Conservation (phyloP, 2,888 invertebrate genomes). For the Coecobrya sp. region DNA sequence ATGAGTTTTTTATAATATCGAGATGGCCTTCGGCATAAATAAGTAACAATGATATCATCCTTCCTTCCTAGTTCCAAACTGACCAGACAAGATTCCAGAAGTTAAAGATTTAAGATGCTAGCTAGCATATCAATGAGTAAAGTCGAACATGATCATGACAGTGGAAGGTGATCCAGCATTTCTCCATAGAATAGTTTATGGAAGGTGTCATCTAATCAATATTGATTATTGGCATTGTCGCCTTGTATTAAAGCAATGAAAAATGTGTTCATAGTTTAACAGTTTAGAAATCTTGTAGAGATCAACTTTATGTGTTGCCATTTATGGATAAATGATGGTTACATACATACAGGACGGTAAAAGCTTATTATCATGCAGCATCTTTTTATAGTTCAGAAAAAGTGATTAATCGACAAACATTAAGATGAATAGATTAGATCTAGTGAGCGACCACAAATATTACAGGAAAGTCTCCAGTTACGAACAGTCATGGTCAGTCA, state of each 20-base stretch:
- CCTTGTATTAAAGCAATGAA: background rate
- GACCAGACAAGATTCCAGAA: too few relatives aligned
- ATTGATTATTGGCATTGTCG: background rate
- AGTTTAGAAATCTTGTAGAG: background rate
- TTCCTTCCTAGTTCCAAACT: too few relatives aligned
- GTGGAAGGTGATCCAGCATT: background rate
- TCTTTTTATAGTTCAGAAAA: background rate
- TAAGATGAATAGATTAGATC: constrained; percentile 17
- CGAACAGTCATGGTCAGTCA: constrained; percentile 43
- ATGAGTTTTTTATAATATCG: too few relatives aligned
- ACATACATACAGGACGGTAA: background rate
- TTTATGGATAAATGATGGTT: background rate
- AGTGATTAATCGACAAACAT: background rate
- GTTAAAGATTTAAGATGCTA: too few relatives aligned
- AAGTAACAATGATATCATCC: too few relatives aligned
- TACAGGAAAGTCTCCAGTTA: background rate
- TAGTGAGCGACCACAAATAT: background rate
- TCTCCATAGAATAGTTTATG: background rate
- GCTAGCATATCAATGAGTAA: too few relatives aligned
- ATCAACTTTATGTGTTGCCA: background rate
- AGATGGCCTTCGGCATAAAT: too few relatives aligned
- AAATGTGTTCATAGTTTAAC: background rate
- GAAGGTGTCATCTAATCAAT: background rate
- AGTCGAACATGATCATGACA: too few relatives aligned
- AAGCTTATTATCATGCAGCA: background rate